phyloP scores from a whole-genome alignment of 2,113 vertebrate genomes.

The Archocentrus centrarchus region DNA sequence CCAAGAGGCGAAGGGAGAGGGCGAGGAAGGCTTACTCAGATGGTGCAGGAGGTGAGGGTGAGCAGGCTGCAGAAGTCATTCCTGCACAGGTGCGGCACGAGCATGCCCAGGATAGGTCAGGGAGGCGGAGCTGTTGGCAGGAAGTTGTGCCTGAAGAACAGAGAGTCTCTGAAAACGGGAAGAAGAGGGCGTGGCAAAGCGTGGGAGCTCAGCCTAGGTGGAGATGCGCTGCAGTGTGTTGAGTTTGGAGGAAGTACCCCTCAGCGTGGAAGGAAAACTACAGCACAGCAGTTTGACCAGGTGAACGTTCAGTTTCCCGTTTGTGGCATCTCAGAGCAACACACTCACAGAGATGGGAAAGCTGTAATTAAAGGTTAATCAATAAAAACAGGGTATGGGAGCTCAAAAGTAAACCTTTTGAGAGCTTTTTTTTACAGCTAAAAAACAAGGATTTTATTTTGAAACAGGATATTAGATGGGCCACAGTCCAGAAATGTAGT shows the following conservation, averaged over 20 bases:
- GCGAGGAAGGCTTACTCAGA: constrained; percentile 28
- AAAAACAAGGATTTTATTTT: neutral
- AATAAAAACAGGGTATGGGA: neutral
- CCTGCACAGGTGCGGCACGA: constrained; percentile 42
- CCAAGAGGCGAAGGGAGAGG: neutral
- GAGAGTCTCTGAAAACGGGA: constrained; percentile 37
- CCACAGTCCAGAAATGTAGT: neutral
- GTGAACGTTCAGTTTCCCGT: neutral
- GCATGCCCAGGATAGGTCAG: constrained; percentile 45
- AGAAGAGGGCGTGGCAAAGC: neutral
- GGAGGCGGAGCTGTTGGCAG: constrained; percentile 74
- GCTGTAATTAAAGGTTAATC: neutral
- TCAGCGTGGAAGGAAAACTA: neutral
- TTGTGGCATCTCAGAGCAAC: neutral
- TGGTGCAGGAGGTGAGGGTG: constrained; percentile 52
- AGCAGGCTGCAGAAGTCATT: constrained; percentile 51
- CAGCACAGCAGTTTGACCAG: neutral
- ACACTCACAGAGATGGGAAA: neutral
- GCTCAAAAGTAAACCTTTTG: neutral
- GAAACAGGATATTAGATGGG: neutral
- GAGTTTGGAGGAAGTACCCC: neutral
- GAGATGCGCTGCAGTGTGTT: neutral
- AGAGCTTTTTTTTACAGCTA: neutral
- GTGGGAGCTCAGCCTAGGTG: constrained; percentile 33
- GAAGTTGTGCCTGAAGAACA: constrained; percentile 54